These are phyloP conservation scores for Urocolius indicus DNA, from an alignment of 2,113 vertebrate genomes.

Conservation along the genomic window DNA sequence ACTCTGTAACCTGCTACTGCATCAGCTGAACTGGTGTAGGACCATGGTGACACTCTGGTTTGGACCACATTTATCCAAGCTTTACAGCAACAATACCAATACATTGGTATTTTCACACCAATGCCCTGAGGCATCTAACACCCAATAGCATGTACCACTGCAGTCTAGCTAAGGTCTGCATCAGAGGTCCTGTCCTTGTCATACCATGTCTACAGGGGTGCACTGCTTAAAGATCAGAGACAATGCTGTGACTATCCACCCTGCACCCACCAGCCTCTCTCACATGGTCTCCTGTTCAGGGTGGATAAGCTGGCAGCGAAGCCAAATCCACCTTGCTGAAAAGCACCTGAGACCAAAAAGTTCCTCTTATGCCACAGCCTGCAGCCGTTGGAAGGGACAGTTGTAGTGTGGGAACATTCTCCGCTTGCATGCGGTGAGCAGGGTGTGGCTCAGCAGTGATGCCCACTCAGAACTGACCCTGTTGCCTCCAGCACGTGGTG, in stretches of 20 bases:
- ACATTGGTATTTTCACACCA: neutral
- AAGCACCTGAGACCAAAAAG: neutral
- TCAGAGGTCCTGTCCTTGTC: neutral
- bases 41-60: rapidly evolving
- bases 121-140: neutral
- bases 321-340: neutral
- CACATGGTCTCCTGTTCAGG: neutral
- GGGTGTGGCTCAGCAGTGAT: neutral
- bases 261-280: neutral
- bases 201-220: rapidly evolving
- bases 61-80: neutral
- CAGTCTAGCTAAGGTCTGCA: neutral
- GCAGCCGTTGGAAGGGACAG: too few relatives aligned
- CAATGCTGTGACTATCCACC: neutral
- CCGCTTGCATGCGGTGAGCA: rapidly evolving
- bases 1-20: rapidly evolving
- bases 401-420: neutral
- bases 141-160: neutral
- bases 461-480: neutral
- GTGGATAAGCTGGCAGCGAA: neutral
- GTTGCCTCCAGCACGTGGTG: neutral
- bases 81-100: neutral
- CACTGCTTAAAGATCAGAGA: neutral
- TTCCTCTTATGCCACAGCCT: neutral
- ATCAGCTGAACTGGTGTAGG: neutral